A percentile compares a stretch with the other conserved stretches of the same genome.
phyloP scores from a whole-genome alignment of 2,797 vertebrate species.

The Sylvilagus floridanus region DNA sequence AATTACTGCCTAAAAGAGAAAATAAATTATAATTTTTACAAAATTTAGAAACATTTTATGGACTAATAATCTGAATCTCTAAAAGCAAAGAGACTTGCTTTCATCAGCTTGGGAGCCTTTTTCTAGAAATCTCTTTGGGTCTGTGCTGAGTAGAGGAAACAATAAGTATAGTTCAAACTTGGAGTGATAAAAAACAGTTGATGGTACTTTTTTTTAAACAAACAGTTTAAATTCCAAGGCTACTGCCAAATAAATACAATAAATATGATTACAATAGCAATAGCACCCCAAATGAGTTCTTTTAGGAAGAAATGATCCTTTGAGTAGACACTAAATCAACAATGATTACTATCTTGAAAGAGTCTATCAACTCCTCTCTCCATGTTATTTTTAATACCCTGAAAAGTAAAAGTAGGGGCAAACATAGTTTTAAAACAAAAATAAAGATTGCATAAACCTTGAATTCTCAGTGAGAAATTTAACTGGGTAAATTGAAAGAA shows the following conservation, averaged over 20 bases:
- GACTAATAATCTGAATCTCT: not conserved
- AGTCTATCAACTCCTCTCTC: not conserved
- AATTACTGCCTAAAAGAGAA: not conserved
- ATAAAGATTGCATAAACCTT: not conserved
- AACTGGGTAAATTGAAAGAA: not conserved
- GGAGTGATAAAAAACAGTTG: not conserved
- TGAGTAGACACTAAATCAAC: not conserved
- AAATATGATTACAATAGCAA: slow-evolving; percentile 70
- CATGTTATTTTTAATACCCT: not conserved
- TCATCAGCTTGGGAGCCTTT: not conserved
- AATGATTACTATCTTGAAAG: not conserved
- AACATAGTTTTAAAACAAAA: not conserved
- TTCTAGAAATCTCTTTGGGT: not conserved
- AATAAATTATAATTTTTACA: not conserved
- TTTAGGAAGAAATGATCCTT: not conserved
- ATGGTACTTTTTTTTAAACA: not conserved
- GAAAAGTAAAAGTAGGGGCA: not conserved
- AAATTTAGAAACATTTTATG: not conserved
- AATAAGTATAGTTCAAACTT: not conserved
- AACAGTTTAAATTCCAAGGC: not conserved
- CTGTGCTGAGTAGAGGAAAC: not conserved
- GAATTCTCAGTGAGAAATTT: not conserved
- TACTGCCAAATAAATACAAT: slow-evolving; percentile 55
- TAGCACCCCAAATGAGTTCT: not conserved
- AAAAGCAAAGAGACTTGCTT: not conserved